Conservation (phyloP, 2,113 vertebrate species). For the Hippocampus zosterae region DNA sequence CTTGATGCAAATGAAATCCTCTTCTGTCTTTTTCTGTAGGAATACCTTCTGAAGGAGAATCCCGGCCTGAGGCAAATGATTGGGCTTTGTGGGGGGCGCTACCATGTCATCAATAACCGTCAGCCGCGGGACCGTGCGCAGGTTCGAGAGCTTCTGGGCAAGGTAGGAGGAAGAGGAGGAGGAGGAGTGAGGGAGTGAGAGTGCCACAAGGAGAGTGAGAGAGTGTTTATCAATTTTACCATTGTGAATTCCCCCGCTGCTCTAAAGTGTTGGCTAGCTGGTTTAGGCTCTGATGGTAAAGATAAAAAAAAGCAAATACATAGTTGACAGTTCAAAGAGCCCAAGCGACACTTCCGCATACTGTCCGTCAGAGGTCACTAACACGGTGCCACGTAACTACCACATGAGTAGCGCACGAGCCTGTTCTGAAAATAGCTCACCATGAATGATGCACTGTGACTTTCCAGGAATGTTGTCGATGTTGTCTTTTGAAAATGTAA, state of each 20-base stretch:
- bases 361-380: background rate
- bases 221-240: background rate
- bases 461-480: background rate
- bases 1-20: background rate
- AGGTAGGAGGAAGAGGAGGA: slow-evolving; percentile 50
- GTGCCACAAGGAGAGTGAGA: no score
- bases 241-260: background rate
- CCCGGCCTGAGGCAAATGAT: slow-evolving; percentile 64
- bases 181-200: background rate
- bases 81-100: slow-evolving; percentile 56
- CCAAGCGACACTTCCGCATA: background rate
- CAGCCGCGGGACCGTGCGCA: slow-evolving; percentile 56
- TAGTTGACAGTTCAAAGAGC: background rate
- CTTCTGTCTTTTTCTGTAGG: slow-evolving; percentile 24
- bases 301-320: background rate
- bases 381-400: background rate
- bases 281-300: background rate
- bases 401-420: background rate
- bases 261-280: background rate
- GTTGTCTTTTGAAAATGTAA: background rate
- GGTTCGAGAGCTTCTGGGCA: slow-evolving; percentile 61
- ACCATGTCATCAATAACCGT: slow-evolving; percentile 73
- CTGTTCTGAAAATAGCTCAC: background rate
- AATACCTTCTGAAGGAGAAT: slow-evolving; percentile 59
- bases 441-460: background rate